Evolutionary conservation across 1,140 invertebrate genomes (phyloP).

Genomic region (Teleogryllus occipitalis): DNA sequence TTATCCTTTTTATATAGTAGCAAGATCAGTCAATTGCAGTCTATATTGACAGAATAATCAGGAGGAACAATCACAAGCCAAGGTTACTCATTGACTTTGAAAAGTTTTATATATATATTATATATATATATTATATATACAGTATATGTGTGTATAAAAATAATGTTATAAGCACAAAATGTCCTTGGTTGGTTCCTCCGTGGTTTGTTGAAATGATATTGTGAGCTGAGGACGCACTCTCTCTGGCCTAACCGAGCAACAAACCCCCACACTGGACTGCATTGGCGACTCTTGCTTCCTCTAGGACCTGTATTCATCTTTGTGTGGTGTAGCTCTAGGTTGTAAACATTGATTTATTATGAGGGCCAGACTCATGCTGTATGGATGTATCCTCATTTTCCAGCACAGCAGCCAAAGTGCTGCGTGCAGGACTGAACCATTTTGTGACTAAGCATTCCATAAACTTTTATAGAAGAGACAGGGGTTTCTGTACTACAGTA

Average conservation of each 20-base stretch:
- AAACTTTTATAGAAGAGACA: conserved; percentile 27
- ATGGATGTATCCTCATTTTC: conserved; percentile 24
- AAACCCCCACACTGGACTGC: conserved; percentile 19
- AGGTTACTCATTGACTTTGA: too few relatives aligned
- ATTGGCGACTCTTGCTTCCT: conserved; percentile 23
- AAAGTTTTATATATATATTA: too few relatives aligned
- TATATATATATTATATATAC: conserved; percentile 9
- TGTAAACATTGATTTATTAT: conserved; percentile 24
- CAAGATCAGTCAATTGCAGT: conserved; percentile 26
- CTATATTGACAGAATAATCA: conserved; percentile 8
- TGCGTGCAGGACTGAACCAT: conserved; percentile 24
- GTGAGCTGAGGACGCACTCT: conserved; percentile 13
- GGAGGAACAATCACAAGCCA: conserved; percentile 4
- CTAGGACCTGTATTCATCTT: conserved; percentile 26
- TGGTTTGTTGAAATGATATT: background rate
- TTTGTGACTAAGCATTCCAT: conserved; percentile 28
- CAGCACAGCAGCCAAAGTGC: conserved; percentile 21
- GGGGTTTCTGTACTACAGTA: conserved; percentile 26
- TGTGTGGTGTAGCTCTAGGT: conserved; percentile 27
- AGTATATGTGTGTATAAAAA: conserved; percentile 7
- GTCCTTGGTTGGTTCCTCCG: conserved; percentile 8
- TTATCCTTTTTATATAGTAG: conserved; percentile 23
- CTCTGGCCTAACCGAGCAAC: conserved; percentile 20
- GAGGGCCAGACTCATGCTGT: conserved; percentile 23
- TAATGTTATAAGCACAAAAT: conserved; percentile 14